These are phyloP conservation scores for Myotis davidii DNA, from an alignment of 2,113 vertebrate genomes.

Conservation along the genomic window DNA sequence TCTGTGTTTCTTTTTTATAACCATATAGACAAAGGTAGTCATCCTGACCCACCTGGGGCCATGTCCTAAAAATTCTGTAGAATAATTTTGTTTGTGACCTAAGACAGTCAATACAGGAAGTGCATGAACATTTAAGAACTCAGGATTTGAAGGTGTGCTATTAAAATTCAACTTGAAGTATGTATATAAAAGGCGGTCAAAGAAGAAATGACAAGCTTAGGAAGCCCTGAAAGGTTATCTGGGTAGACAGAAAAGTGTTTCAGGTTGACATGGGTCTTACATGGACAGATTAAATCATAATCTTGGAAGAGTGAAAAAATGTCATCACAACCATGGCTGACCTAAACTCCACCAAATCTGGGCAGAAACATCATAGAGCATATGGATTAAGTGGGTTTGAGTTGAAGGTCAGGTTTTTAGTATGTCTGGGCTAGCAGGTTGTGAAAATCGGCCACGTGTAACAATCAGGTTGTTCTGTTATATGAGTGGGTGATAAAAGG, in stretches of 20 bases:
- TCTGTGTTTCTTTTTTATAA: neutral
- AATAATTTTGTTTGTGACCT: constrained; percentile 16
- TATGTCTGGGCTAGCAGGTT: neutral
- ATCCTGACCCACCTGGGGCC: neutral
- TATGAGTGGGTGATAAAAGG: neutral
- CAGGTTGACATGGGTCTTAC: constrained; percentile 19
- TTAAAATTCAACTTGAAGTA: neutral
- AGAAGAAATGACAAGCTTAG: constrained; percentile 14
- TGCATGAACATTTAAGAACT: neutral
- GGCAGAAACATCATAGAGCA: constrained; percentile 36
- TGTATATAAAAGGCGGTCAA: neutral
- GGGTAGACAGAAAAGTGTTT: constrained; percentile 33
- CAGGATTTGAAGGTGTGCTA: neutral
- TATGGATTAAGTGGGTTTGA: constrained; percentile 50
- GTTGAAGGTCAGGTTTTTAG: constrained; percentile 57
- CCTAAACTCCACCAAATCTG: constrained; percentile 23
- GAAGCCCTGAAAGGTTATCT: constrained; percentile 41
- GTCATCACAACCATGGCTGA: constrained; percentile 6
- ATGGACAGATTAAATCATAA: constrained; percentile 56
- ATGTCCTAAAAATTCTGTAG: neutral
- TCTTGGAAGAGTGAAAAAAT: constrained; percentile 58
- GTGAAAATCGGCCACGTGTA: neutral
- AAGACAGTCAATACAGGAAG: neutral
- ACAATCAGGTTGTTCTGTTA: neutral
- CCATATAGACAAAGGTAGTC: neutral